Base-by-base conservation (phyloP, 2,113 vertebrate genomes). In the Pantherophis guttatus region DNA sequence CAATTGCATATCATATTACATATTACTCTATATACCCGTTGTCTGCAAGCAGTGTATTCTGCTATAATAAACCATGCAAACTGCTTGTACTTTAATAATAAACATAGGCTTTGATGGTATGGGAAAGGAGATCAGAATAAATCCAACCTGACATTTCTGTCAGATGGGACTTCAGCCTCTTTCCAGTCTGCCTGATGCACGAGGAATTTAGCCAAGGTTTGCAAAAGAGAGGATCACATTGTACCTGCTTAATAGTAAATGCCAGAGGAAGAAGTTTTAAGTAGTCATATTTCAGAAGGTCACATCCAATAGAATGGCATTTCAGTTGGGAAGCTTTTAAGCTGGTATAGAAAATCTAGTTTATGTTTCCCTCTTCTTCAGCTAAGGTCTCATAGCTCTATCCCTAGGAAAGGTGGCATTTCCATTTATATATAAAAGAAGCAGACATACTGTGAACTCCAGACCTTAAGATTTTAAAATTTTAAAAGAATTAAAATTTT, bases 131-230 rank as follows among this genome's bases (percentile, higher is more conserved):
- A 96, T 95, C 90, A 96, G 93, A 95, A 96, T 97, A 97, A 97
- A 98, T 97, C 93, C 90, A 92, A 96, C 94, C 95, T 97, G 96
- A 97, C 96, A 95, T 91, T 94, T 94, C 59, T 96, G 95, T 97
- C 95, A 95, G 97, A 95, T 88, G 96, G 96, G 97, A 97, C 95
- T 91, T 95, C 94, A 88, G 94, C 33, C 91, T 93, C 94, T 96
- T 96, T 97, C 93, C 95, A 94, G 93, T 91, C 92, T 96, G 92
- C 95, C 85, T 93, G 62, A 93, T 93, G 81, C 55, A 96, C 62
- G 86, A 95, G 88, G 92, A 93, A 94, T 53, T 26, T 94, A 92
- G 96, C 70, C 86, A 92, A 91, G 87, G 94, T 92, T 86, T 23
- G 92, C 94, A 94, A 96, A 94, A 88, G 89, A 96, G 88, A 95